Base-by-base conservation (phyloP, 2,888 invertebrate species). In the Cerceris ruficornis region DNA sequence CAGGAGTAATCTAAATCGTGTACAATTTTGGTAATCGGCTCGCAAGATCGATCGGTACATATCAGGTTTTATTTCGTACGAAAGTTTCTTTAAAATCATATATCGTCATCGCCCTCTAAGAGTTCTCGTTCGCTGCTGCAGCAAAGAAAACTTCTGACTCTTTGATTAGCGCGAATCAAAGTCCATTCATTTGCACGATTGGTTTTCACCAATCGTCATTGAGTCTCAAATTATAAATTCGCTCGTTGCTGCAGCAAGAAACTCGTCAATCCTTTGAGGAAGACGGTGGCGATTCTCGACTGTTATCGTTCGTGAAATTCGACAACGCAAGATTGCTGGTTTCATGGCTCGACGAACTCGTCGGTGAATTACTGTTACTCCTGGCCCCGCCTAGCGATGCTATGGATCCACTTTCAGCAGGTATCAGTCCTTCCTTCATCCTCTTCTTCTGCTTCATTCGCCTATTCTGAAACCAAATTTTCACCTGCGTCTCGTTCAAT, bases 401-500 rank as follows among this genome's bases (percentile, higher is more conserved):
- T 89, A 74, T 93, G 83, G 87, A 90, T 0, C 94, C 94, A 70
- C 90, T 88, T 86, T 95, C 95, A 55, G 94, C 93, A 14, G 95
- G 94, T 81, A 97, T 95, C 7, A 98, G 93, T 0, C 98, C 98
- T 90, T 98, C 98, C 93, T 98, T 98, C 94, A 98, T 97, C 81
- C 98, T 94, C 92, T 99, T 98, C 94, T 98, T 98, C 92, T 98
- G 98, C 92, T 99, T 99, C 99, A 99, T 99, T 88, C 99, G 94
- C 86, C 99, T 94, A 92, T 99, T 99, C 93, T 99, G 99, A 92
- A 99, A 99, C 99, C 99, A 99, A 86, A 99, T 98, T 93, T 98
- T 98, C 49, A 97, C 96, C 94, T 99, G 99, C 1, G 99, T 98
- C 93, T 99, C 99, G 93, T 99, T 99, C 67, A 99, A 95, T 90